Percentiles rank a stretch among this genome's conserved stretches.
Evolutionary conservation across 2,113 vertebrate species (phyloP).

Genomic region (Notothenia coriiceps): DNA sequence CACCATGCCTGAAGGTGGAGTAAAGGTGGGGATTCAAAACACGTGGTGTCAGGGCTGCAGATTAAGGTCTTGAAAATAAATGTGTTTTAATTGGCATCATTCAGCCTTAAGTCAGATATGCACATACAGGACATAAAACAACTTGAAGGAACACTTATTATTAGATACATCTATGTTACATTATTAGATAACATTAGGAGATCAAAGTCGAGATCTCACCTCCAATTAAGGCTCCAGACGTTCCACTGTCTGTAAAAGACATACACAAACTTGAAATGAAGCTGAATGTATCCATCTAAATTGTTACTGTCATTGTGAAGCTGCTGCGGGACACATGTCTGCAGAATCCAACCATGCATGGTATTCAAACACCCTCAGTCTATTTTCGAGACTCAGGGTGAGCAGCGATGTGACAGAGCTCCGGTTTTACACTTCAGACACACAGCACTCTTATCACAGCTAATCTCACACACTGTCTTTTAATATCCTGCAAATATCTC

Average conservation of each 20-base stretch:
- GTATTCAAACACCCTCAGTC: conserved; percentile 11
- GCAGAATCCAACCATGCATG: conserved; percentile 11
- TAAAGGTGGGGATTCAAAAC: too few relatives aligned
- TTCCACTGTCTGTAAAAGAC: conserved; percentile 36
- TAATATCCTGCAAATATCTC: background rate
- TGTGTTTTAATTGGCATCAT: background rate
- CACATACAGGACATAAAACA: background rate
- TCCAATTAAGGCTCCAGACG: conserved; percentile 43
- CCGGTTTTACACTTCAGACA: background rate
- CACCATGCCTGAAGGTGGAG: conserved; percentile 15
- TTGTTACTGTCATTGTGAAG: background rate
- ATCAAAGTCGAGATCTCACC: conserved; percentile 28
- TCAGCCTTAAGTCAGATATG: background rate
- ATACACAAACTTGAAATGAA: background rate
- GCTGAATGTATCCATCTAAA: background rate
- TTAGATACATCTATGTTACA: too few relatives aligned
- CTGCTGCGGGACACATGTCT: background rate
- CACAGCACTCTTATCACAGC: background rate
- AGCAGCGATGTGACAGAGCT: background rate
- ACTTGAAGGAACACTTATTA: too few relatives aligned
- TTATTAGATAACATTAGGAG: background rate
- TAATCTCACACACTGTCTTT: too few relatives aligned
- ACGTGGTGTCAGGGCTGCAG: too few relatives aligned
- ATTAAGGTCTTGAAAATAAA: background rate
- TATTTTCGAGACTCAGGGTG: conserved; percentile 9